These are phyloP conservation scores for Castor canadensis DNA, from an alignment of 2,113 vertebrate species.

Conservation along the genomic window DNA sequence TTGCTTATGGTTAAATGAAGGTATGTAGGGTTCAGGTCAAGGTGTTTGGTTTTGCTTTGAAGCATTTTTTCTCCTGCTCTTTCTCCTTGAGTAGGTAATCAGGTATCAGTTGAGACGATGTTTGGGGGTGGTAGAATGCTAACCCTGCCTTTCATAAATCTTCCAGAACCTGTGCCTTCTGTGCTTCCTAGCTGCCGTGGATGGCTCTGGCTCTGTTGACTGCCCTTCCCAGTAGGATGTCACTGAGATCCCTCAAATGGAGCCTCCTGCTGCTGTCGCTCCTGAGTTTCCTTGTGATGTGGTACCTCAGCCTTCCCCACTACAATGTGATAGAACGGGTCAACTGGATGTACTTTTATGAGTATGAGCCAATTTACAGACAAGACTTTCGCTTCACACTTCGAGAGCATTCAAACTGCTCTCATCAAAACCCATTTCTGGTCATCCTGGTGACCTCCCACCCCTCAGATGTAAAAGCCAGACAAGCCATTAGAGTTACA, in stretches of 20 bases:
- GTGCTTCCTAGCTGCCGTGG: neutral
- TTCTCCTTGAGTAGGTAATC: neutral
- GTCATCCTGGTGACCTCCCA: conserved; percentile 83
- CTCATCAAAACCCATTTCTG: conserved; percentile 71
- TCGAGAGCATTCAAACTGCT: conserved; percentile 67
- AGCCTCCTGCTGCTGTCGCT: conserved; percentile 69
- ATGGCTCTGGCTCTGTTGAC: conserved; percentile 37
- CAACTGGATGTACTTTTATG: conserved; percentile 82
- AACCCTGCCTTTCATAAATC: neutral
- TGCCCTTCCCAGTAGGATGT: conserved; percentile 14
- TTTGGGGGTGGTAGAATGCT: too few relatives aligned
- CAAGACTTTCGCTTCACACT: conserved; percentile 74
- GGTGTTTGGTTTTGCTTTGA: neutral
- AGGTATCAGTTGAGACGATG: neutral
- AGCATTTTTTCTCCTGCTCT: neutral
- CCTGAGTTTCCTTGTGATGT: conserved; percentile 45
- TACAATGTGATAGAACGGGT: neutral
- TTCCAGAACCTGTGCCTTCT: neutral
- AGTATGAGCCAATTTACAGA: conserved; percentile 75
- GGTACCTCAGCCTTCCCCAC: conserved; percentile 68
- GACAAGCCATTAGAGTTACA: conserved; percentile 80
- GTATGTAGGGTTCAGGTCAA: neutral
- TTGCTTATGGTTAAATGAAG: neutral
- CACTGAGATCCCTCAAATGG: conserved; percentile 47
- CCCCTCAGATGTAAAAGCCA: conserved; percentile 67